A percentile compares a stretch with the other conserved stretches of the same genome.
Evolutionary conservation across 2,797 vertebrate genomes (phyloP).

Genomic region (Pseudotriccus pelzelni): DNA sequence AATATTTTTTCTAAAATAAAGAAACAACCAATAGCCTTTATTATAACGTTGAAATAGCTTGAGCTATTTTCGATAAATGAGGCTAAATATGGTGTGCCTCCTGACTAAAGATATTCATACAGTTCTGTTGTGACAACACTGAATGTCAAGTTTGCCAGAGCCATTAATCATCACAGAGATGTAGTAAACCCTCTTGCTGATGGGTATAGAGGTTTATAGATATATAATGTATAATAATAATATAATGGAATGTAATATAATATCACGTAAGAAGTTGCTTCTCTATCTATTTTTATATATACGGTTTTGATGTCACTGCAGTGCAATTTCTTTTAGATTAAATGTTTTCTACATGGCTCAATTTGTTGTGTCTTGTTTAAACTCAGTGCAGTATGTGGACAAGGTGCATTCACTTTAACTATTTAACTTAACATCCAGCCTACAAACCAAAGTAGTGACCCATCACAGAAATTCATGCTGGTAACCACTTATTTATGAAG

Average conservation of each 20-base stretch:
- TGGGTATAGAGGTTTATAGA: neutral
- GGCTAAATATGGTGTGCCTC: neutral
- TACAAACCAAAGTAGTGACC: neutral
- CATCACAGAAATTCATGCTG: neutral
- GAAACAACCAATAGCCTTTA: neutral
- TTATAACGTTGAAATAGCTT: constrained; percentile 34
- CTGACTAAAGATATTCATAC: neutral
- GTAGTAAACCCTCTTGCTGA: neutral
- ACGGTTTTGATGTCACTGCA: neutral
- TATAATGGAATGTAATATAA: neutral
- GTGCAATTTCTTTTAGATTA: neutral
- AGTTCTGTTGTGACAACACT: neutral
- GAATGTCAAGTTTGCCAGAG: neutral
- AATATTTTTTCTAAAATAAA: constrained; percentile 55
- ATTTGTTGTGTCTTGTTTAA: neutral
- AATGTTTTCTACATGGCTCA: neutral
- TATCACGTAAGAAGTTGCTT: neutral
- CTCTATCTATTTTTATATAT: neutral
- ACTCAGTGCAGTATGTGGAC: neutral
- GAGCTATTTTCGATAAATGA: constrained; percentile 59
- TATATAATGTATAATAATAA: neutral
- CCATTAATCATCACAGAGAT: neutral
- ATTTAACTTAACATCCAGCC: neutral
- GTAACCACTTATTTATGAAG: neutral
- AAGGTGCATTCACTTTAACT: neutral